phyloP scores from a whole-genome alignment of 2,797 vertebrate species.

The Sebastes steindachneri region DNA sequence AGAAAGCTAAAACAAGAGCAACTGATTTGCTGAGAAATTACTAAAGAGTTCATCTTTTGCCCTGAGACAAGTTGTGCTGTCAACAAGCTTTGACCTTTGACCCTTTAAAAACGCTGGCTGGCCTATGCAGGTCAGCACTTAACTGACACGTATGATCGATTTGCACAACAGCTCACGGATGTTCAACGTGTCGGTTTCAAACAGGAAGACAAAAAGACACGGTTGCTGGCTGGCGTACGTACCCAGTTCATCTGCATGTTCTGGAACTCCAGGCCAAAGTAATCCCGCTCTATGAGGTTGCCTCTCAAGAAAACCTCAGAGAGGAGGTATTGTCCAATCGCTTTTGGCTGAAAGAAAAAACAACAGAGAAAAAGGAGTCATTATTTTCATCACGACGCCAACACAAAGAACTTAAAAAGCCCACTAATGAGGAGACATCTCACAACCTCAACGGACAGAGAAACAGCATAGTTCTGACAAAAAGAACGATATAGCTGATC shows the following conservation, averaged over 20 bases:
- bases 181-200: neutral
- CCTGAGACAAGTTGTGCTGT: neutral
- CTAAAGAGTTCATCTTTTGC: neutral
- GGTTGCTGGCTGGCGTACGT: constrained; percentile 56
- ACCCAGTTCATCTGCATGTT: constrained; percentile 93
- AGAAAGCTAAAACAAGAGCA: neutral
- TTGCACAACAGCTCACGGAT: neutral
- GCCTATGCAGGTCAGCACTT: neutral
- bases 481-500: neutral
- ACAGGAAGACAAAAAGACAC: neutral
- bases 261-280: constrained; percentile 97
- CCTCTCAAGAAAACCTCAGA: constrained; percentile 89
- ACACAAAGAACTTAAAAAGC: constrained; percentile 8
- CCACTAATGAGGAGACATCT: constrained; percentile 1
- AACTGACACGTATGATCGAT: neutral
- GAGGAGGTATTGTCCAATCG: constrained; percentile 86
- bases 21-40: neutral
- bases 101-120: neutral
- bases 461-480: neutral
- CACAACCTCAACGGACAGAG: neutral
- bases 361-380: neutral
- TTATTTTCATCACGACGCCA: constrained; percentile 28
- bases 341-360: constrained; percentile 84
- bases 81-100: constrained; percentile 14
- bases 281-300: constrained; percentile 95